Base-by-base conservation (phyloP, 2,797 vertebrate species). In the Diplodus sargus region DNA sequence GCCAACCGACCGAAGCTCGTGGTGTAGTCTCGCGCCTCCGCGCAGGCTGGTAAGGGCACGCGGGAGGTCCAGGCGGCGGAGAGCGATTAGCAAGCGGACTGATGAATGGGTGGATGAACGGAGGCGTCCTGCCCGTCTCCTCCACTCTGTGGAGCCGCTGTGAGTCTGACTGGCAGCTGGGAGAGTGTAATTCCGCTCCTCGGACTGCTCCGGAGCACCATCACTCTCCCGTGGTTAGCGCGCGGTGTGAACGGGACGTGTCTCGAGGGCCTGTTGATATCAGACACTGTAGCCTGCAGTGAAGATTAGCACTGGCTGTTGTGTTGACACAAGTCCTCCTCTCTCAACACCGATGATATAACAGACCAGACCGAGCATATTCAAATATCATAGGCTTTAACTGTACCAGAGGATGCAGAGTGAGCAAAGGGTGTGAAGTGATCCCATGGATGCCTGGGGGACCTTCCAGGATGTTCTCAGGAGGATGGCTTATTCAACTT, bases 1-100 rank as follows among this genome's bases (percentile, higher is more conserved):
- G 61, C 62, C 10, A 72, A 76, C 71, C 42, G 57, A 79, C 76
- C 65, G 79, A 79, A 71, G 67, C 83, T 84, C 65, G 75, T 15
- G 85, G 71, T 80, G 69, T 56, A 14, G 83, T 84, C 89, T 88
- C 85, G 79, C 90, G 82, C 83, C 87, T 85, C 73, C 75, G 67
- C 70, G 61, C 87, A 75, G 74, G 81, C 83, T 74, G 60, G 34
- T 49, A 66, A 78, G 85, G 80, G 75, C 88, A 77, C 66, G 67
- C 89, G 70, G 85, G 87, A 92, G 90, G 89, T 92, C 90, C 90
- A 18, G 86, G 83, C 78, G 73, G 83, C 78, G 71, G 76, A 73
- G 84, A 48, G 79, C 63, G 85, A 65, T 76, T 45, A 76, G 58
- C 71, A 76, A 52, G 52, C 67, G 71, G 63, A 61, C 23, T 73